Evolutionary conservation across 1,140 invertebrate genomes (phyloP).

Genomic region (Pogonomyrmex californicus): DNA sequence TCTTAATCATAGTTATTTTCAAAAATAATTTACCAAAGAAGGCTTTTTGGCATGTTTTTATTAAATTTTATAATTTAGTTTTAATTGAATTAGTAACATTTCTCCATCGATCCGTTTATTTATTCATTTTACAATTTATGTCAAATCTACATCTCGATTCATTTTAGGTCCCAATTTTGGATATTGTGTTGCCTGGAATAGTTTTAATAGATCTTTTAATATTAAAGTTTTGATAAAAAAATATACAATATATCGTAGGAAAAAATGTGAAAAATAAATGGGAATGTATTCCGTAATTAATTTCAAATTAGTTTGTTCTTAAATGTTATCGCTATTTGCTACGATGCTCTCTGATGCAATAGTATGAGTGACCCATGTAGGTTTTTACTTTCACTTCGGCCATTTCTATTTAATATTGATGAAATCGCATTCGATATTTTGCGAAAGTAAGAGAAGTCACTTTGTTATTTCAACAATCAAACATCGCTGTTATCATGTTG

Average conservation of each 20-base stretch:
- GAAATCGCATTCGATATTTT: conserved; percentile 41
- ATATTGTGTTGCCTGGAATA: background rate
- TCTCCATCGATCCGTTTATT: no score
- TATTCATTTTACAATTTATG: no score
- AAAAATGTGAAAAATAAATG: conserved; percentile 17
- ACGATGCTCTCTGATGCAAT: background rate
- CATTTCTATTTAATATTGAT: background rate
- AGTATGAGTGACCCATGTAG: background rate
- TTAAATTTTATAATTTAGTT: no score
- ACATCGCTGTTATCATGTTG: background rate
- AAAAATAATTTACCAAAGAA: no score
- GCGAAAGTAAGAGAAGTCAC: conserved; percentile 34
- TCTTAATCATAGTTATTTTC: no score
- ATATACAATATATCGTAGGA: conserved; percentile 35
- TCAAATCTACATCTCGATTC: no score
- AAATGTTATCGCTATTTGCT: background rate
- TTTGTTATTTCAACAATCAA: conserved; percentile 24
- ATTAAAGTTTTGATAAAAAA: conserved; percentile 28
- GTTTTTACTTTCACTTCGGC: conserved; percentile 42
- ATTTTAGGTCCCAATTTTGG: no score
- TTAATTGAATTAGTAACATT: no score
- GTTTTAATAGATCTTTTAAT: conserved; percentile 26
- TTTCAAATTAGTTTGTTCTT: background rate
- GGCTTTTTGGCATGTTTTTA: no score
- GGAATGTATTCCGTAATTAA: background rate